These are phyloP conservation scores for Hartigia nigra DNA, from an alignment of 2,888 invertebrate species.

Conservation along the genomic window DNA sequence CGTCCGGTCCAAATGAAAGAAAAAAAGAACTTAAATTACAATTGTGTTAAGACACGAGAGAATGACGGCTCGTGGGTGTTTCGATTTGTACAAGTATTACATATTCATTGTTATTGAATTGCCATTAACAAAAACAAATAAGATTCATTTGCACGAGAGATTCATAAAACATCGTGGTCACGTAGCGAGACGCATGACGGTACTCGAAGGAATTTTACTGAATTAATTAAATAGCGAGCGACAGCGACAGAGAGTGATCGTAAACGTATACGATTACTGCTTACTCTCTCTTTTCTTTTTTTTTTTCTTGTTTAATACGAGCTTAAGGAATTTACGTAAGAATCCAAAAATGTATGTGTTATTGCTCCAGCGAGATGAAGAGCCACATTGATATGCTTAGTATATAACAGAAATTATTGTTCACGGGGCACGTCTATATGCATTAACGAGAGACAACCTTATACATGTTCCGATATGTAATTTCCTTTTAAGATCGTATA, in stretches of 20 bases:
- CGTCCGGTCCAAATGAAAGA: background rate
- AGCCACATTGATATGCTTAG: background rate
- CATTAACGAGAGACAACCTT: background rate
- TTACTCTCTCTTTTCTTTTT: background rate
- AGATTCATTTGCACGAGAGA: background rate
- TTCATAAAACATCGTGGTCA: background rate
- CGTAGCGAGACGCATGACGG: background rate
- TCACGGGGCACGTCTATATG: background rate
- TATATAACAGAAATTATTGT: background rate
- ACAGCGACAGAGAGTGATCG: background rate
- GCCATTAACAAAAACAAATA: background rate
- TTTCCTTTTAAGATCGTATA: background rate
- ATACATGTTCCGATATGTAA: background rate
- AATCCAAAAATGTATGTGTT: background rate
- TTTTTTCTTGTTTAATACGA: background rate
- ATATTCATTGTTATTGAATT: background rate
- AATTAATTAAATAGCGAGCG: background rate
- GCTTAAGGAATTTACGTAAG: background rate
- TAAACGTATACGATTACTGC: background rate
- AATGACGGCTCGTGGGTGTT: background rate
- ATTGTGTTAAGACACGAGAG: background rate
- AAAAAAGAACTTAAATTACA: background rate
- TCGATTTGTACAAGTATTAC: background rate
- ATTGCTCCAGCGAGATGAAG: background rate
- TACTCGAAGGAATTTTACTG: background rate